Evolutionary conservation across 1,140 invertebrate species (phyloP).

Genomic region (Brachionus manjavacas): DNA sequence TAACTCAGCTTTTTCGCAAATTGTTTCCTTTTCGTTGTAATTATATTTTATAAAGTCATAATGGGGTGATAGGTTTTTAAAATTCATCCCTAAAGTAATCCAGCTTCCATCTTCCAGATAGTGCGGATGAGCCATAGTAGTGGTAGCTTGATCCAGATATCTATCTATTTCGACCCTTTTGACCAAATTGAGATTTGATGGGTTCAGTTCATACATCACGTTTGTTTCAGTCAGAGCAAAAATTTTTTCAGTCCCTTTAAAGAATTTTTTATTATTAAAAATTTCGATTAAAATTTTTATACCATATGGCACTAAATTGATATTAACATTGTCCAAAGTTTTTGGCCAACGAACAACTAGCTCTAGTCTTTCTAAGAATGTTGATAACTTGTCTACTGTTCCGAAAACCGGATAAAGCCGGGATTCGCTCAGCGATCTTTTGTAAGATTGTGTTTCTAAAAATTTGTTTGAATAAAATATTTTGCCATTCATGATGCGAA

Average conservation of each 20-base stretch:
- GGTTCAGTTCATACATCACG: conserved; percentile 8
- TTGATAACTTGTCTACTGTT: background rate
- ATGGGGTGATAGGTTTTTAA: background rate
- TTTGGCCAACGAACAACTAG: background rate
- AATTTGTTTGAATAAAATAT: conserved; percentile 33
- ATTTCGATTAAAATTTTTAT: background rate
- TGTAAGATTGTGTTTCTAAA: background rate
- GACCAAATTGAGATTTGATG: background rate
- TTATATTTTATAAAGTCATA: conserved; percentile 3
- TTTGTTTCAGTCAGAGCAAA: conserved; percentile 25
- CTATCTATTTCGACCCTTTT: background rate
- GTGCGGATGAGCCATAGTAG: conserved; percentile 27
- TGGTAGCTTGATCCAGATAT: background rate
- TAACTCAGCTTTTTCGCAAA: conserved; percentile 45
- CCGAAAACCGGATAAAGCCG: conserved; percentile 14
- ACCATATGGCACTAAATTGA: conserved; percentile 25
- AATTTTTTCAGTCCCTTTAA: background rate
- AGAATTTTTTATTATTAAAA: background rate
- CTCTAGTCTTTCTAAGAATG: background rate
- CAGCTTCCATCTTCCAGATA: conserved; percentile 17
- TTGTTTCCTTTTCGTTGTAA: background rate
- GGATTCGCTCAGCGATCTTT: background rate
- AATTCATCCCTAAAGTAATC: conserved; percentile 32
- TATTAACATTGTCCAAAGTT: conserved; percentile 25
- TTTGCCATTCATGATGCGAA: conserved; percentile 50